Evolutionary conservation across 2,113 vertebrate genomes (phyloP), one percentile per base, ranked within the genome.

Genomic region (Benitochromis conjunctus): DNA sequence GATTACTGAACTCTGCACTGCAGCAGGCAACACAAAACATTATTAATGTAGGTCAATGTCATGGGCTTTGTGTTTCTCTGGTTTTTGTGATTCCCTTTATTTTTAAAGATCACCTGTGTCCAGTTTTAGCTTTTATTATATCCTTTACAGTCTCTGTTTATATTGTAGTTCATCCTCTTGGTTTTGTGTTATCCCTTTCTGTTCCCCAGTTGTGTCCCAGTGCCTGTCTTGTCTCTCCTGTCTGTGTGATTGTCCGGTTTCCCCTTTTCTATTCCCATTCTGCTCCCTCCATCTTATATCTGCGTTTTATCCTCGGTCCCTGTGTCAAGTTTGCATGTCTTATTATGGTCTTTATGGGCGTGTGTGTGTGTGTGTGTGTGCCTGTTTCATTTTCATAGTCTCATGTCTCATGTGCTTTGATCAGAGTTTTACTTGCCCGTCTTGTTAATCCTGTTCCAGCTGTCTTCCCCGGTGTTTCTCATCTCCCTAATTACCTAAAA

Each of bases 351-450:
- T 5, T 29, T 60, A 60, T 34, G 57, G 8, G 57, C 34, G 31
- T 60, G 26, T 29, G 14, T 57, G 21, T 54, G 10, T 55, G 51
- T 53, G 3, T 53, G 51, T 53, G 8, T 36, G 26, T 26, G 26
- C 31, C 26, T 60, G 29, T 29, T 60, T 60, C 31, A 60, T 18
- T 34, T 60, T 34, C 14, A 60, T 34, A 60, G 29, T 34, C 57
- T 31, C 57, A 1, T 16, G 7, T 58, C 56, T 58, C 14, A 60
- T 60, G 29, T 60, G 14, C 29, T 60, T 34, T 31, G 14, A 60
- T 31, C 57, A 9, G 8, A 60, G 14, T 60, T 1, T 19, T 2
- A 60, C 29, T 60, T 62, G 29, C 58, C 16, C 0, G 2, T 34
- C 16, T 62, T 62, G 29, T 34, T 7, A 34, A 34, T 34, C 34